Percentiles rank a stretch among this genome's conserved stretches.
Conservation (phyloP, 2,797 vertebrate genomes). For the Arrhamphus sclerolepis region DNA sequence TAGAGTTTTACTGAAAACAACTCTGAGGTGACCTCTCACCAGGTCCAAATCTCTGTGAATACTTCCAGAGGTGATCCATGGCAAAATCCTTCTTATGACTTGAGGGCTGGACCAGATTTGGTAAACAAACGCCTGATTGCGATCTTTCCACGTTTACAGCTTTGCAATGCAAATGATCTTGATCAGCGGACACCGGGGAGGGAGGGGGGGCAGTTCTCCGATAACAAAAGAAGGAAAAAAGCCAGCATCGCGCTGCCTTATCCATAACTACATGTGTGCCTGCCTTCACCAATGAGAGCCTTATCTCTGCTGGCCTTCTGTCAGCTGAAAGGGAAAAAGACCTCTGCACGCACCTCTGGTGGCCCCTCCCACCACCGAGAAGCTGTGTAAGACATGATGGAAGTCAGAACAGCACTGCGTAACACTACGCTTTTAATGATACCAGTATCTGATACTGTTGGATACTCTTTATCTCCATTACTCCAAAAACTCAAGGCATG, state of each 20-base stretch:
- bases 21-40: constrained; percentile 28
- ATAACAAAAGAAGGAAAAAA: constrained; percentile 58
- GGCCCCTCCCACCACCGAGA: constrained; percentile 9
- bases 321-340: constrained; percentile 41
- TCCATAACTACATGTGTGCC: constrained; percentile 43
- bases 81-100: constrained; percentile 37
- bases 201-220: constrained; percentile 31
- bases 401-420: not conserved
- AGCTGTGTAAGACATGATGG: constrained; percentile 21
- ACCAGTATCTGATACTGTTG: too few relatives aligned
- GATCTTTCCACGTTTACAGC: constrained; percentile 52
- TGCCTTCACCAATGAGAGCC: constrained; percentile 38
- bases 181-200: constrained; percentile 52
- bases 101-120: constrained; percentile 63
- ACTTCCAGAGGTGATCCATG: constrained; percentile 53
- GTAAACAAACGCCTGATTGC: constrained; percentile 69
- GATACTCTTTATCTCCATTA: too few relatives aligned
- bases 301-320: constrained; percentile 75
- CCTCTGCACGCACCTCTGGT: constrained; percentile 17
- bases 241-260: constrained; percentile 34
- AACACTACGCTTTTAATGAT: too few relatives aligned
- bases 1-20: constrained; percentile 27
- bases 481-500: too few relatives aligned
- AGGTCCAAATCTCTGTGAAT: constrained; percentile 25
- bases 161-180: constrained; percentile 80